Base-by-base conservation (phyloP, 2,888 invertebrate species). In the Heteromyza rotundicornis region DNA sequence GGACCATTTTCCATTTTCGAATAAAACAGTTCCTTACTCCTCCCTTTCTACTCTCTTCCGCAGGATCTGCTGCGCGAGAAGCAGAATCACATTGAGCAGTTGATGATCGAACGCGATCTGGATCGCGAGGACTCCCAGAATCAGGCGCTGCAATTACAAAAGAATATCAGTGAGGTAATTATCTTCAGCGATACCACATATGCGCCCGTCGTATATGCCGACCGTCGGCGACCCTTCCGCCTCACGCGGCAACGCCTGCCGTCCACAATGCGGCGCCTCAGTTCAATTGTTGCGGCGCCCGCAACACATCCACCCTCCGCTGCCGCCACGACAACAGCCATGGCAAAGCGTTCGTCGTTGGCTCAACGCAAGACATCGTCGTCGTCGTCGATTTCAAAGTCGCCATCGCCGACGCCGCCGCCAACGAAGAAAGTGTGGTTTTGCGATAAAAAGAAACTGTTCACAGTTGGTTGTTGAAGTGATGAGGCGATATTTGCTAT, bases 21-120 rank as follows among this genome's bases (percentile, higher is more conserved):
- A n/a, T n/a, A n/a, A n/a, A n/a, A n/a, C n/a, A n/a, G n/a, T n/a
- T n/a, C n/a, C n/a, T n/a, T n/a, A n/a, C n/a, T n/a, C n/a, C n/a
- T 7, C 27, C 7, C 27, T 27, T 27, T 27, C 27, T 12, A 5
- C 12, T 62, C 51, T 32, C 23, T 60, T 44, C 58, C 23, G 22
- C 82, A 97, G 96, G 95, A 96, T 82, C 86, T 94, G 32, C 85
- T 98, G 63, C 90, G 92, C 79, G 97, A 98, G 84, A 98, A 97
- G 81, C 95, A 97, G 77, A 91, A 92, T 69, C 96, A 98, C 79
- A 90, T 98, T 76, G 96, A 97, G 78, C 91, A 94, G 75, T 86
- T 98, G 71, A 87, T 97, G 82, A 90, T 91, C 65, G 98, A 98
- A 81, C 85, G 96, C 57, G 97, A 98, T 77, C 80, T 96, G 72